Base-by-base conservation (phyloP, 2,113 vertebrate genomes). In the Globicephala melas region DNA sequence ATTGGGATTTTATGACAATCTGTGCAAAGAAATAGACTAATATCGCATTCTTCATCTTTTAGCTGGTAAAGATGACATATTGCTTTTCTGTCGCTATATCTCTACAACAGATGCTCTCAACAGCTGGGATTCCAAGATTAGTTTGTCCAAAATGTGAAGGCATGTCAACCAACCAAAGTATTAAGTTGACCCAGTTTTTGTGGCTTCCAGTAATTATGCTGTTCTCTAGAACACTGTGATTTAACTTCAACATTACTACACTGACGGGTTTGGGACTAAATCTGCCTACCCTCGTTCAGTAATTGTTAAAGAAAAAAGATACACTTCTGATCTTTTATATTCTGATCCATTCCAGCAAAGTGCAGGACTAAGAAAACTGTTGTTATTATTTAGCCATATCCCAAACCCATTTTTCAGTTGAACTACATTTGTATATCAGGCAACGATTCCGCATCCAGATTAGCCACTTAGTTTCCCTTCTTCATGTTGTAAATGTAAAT, bases 121-220 rank as follows among this genome's bases (percentile, higher is more conserved):
- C 96, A 98, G 1, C 15, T 97, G 89, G 85, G 94, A 86, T 96
- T 94, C 97, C 81, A 96, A 28, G 94, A 97, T 98, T 91, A n/a
- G 41, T 97, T 97, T 96, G 74, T 41, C 80, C 38, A 31, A 92
- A 97, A 94, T 97, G 55, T 81, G 63, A 96, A 97, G 94, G 36
- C 20, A 21, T 65, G 21, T 68, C 8, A 41, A 95, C 38, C 28
- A 95, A 53, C 7, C 74, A 81, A 91, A 23, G 21, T 76, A 95
- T 96, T 74, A 93, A 90, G 36, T 11, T 95, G 94, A 94, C 82
- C 68, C 74, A 93, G 50, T 94, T 98, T 94, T 63, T 76, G 74
- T 81, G 38, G 21, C 28, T 98, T 97, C 55, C 15, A 50, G 25
- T 84, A 96, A 70, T 70, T 92, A 50, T 25, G 8, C 88, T 97